phyloP scores from a whole-genome alignment of 2,113 vertebrate genomes.

The Halichoerus grypus region DNA sequence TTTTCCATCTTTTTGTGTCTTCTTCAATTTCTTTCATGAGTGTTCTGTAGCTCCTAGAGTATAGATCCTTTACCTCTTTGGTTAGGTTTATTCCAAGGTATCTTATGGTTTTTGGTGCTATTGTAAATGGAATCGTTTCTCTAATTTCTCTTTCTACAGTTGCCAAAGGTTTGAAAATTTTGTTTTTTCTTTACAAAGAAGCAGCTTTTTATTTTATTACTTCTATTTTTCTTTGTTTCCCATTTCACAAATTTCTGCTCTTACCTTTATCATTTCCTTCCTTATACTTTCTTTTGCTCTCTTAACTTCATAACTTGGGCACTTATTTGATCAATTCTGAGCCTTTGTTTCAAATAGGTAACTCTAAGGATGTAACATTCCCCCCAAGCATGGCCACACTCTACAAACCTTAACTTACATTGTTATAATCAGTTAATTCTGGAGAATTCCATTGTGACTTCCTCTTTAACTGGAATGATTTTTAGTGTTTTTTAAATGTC shows the following conservation, averaged over 20 bases:
- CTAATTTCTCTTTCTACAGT: too few relatives aligned
- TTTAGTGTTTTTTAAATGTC: background rate
- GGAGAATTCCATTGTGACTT: background rate
- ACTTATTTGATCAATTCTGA: background rate
- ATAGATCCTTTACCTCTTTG: too few relatives aligned
- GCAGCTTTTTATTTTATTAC: background rate
- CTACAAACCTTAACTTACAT: background rate
- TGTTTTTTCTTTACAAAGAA: background rate
- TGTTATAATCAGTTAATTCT: background rate
- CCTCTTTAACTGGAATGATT: constrained; percentile 30
- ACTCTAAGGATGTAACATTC: background rate
- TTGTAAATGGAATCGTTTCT: too few relatives aligned
- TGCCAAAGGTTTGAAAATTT: background rate
- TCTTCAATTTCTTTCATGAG: too few relatives aligned
- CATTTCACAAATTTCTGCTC: background rate
- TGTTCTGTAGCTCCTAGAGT: too few relatives aligned
- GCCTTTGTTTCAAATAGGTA: background rate
- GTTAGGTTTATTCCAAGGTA: too few relatives aligned
- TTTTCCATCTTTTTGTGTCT: too few relatives aligned
- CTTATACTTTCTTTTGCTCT: background rate
- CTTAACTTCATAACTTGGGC: background rate
- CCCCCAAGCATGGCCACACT: background rate
- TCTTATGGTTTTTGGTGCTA: too few relatives aligned
- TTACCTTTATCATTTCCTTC: background rate
- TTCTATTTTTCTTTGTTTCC: background rate